Evolutionary conservation across 92 coral and sea anemone genomes (phyloP).

Genomic region (Pocillopora meandrina): DNA sequence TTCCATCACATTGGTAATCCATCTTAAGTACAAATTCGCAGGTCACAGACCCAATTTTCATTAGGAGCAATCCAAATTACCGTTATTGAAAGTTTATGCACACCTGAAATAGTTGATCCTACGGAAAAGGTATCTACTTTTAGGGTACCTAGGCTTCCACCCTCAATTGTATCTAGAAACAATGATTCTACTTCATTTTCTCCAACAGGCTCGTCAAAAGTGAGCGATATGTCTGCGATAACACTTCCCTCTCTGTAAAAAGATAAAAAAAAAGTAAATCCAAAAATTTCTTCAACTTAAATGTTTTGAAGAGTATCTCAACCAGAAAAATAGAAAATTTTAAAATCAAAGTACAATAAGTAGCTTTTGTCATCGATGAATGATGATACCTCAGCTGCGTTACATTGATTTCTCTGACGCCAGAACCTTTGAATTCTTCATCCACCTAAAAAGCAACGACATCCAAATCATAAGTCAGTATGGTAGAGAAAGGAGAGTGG

Average conservation of each 20-base stretch:
- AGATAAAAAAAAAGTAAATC: neutral
- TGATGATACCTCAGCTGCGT: neutral
- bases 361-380: neutral
- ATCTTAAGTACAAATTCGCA: no score
- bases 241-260: conserved; percentile 24
- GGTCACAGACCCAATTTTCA: no score
- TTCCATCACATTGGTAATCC: no score
- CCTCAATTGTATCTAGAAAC: neutral
- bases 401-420: neutral
- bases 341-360: no score
- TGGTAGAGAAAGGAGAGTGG: no score
- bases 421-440: neutral
- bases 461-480: neutral
- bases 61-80: no score
- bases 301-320: neutral
- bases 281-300: neutral
- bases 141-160: conserved; percentile 11
- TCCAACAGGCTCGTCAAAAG: neutral
- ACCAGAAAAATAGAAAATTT: neutral
- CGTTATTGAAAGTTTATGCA: neutral
- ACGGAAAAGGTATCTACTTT: neutral
- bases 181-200: neutral
- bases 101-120: neutral
- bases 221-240: conserved; percentile 4
- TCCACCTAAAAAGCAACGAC: neutral